Conservation (phyloP, 2,888 invertebrate species). For the Cerastoderma edule region DNA sequence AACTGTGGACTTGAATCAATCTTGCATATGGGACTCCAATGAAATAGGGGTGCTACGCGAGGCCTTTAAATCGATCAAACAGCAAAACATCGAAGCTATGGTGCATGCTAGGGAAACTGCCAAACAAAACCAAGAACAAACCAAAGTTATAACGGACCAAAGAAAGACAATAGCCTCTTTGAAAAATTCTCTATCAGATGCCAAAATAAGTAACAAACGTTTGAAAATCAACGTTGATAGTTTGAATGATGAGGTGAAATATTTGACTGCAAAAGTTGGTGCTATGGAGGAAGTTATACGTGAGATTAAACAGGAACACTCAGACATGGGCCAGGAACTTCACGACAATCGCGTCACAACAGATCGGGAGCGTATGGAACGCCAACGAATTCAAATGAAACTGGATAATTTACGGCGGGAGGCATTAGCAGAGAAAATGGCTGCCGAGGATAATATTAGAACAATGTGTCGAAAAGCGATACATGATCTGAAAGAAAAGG, state of each 20-base stretch:
- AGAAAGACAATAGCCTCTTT: conserved; percentile 59
- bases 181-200: conserved; percentile 64
- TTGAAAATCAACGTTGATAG: conserved; percentile 75
- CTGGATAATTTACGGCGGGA: conserved; percentile 67
- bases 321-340: conserved; percentile 69
- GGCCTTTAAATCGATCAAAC: conserved; percentile 75
- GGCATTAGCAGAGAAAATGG: conserved; percentile 65
- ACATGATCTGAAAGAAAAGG: conserved; percentile 68
- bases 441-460: conserved; percentile 70
- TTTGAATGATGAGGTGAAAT: conserved; percentile 70
- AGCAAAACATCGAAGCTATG: conserved; percentile 71
- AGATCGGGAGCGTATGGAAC: conserved; percentile 72
- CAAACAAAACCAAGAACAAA: conserved; percentile 64
- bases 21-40: conserved; percentile 77
- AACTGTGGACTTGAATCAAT: conserved; percentile 67
- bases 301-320: conserved; percentile 71
- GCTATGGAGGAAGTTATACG: conserved; percentile 76
- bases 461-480: conserved; percentile 72
- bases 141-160: conserved; percentile 59
- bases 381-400: conserved; percentile 69
- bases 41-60: conserved; percentile 76
- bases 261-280: conserved; percentile 68
- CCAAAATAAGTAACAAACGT: conserved; percentile 74
- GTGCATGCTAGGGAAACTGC: conserved; percentile 68
- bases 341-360: conserved; percentile 68